Evolutionary conservation across 2,797 vertebrate genomes (phyloP), one percentile per base, ranked within the genome.

Genomic region (Sciaenops ocellatus): DNA sequence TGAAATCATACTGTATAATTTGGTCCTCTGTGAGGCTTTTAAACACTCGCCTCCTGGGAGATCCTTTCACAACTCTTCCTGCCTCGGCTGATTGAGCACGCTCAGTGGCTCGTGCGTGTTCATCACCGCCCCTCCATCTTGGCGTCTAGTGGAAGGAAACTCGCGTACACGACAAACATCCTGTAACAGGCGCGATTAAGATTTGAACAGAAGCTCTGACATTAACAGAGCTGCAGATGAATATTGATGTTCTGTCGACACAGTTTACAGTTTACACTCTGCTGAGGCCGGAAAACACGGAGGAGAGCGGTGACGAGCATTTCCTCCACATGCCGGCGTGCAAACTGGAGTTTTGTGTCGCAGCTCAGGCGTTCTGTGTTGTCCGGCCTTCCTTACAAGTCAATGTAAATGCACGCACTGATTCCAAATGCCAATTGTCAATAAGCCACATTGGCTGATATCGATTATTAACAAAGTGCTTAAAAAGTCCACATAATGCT

Each of bases 191-290:
- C 52, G 20, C 67, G 65, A 83, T 83, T 61, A 68, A 69, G 76
- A 67, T 76, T 72, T 68, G 65, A 71, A 24, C 69, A 69, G 82
- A 55, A 13, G 70, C 59, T 22, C 61, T 61, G 72, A 83, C 80
- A 56, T 73, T 30, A 70, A 59, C 67, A 4, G 59, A 34, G 78
- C 76, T 54, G 76, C 70, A 34, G 83, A 76, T 84, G 81, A 87
- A 83, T 87, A 87, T 78, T 69, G 83, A 88, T 89, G 71, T 68
- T 51, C 61, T 20, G 84, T 78, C 73, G 4, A 44, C 62, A n/a
- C 64, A 51, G 82, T 60, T 86, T 80, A 73, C 13, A 17, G 54
- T 73, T 80, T 62, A 77, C 84, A 74, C 22, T 28, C n/a, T 0
- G 86, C 80, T 0, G 64, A 16, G 52, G 72, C 76, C 51, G 5